Percentiles rank a stretch among this genome's conserved stretches.
Conservation (phyloP, 2,113 vertebrate species). For the Cebus imitator region DNA sequence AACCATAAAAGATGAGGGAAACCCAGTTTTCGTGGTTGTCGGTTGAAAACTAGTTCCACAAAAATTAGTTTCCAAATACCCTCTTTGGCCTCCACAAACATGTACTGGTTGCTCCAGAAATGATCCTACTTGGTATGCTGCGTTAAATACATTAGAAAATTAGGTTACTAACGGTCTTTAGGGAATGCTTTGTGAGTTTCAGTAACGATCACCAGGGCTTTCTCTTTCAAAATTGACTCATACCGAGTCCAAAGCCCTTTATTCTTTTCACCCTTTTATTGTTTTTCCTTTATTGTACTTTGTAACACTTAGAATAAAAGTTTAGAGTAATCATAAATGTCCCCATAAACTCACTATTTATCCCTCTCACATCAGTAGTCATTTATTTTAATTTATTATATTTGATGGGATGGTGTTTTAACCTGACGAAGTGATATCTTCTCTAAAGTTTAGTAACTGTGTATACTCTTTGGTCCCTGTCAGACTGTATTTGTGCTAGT, state of each 20-base stretch:
- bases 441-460: not conserved
- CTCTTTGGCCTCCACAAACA: not conserved
- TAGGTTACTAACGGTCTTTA: constrained; percentile 34
- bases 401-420: not conserved
- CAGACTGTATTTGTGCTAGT: not conserved
- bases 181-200: not conserved
- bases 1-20: too few species aligned
- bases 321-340: not conserved
- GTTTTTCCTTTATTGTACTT: not conserved
- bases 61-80: not conserved
- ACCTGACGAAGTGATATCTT: not conserved
- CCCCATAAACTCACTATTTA: not conserved
- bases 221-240: constrained; percentile 35
- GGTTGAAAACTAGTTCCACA: not conserved
- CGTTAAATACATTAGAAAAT: not conserved
- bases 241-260: not conserved
- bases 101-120: not conserved
- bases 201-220: not conserved
- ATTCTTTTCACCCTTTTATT: not conserved
- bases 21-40: not conserved
- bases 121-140: not conserved
- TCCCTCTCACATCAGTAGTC: not conserved
- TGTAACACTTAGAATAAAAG: not conserved
- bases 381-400: constrained; percentile 39
- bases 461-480: not conserved